These are phyloP conservation scores for Pseudopodoces humilis DNA, from an alignment of 2,113 vertebrate species.

Conservation along the genomic window DNA sequence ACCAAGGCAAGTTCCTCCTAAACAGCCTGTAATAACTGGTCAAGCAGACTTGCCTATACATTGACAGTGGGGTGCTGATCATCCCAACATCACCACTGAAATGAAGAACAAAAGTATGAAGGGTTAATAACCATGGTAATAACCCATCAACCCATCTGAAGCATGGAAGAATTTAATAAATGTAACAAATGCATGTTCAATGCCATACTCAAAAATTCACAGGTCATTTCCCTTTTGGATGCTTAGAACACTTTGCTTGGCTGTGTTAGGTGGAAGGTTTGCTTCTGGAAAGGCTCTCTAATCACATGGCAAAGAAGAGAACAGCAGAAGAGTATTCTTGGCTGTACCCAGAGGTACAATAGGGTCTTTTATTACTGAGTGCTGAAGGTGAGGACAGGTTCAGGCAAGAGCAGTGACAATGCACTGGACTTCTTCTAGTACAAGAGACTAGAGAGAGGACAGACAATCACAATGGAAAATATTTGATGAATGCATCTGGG, in stretches of 20 bases:
- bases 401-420: not conserved
- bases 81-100: not conserved
- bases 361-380: not conserved
- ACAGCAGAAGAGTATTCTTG: not conserved
- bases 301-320: not conserved
- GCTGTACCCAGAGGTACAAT: not conserved
- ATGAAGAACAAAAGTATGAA: not conserved
- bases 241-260: not conserved
- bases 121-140: not conserved
- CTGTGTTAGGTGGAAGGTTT: not conserved
- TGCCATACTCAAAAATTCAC: not conserved
- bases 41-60: not conserved
- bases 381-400: not conserved
- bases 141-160: not conserved
- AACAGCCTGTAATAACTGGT: not conserved
- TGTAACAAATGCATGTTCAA: not conserved
- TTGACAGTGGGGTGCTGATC: not conserved
- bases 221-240: not conserved
- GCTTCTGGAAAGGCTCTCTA: not conserved
- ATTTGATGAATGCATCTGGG: not conserved
- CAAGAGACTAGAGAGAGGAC: not conserved
- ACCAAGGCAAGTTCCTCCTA: not conserved
- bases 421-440: not conserved
- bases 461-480: not conserved
- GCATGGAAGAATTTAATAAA: not conserved